Evolutionary conservation across 2,888 invertebrate species (phyloP).

Genomic region (Zootermopsis nevadensis): DNA sequence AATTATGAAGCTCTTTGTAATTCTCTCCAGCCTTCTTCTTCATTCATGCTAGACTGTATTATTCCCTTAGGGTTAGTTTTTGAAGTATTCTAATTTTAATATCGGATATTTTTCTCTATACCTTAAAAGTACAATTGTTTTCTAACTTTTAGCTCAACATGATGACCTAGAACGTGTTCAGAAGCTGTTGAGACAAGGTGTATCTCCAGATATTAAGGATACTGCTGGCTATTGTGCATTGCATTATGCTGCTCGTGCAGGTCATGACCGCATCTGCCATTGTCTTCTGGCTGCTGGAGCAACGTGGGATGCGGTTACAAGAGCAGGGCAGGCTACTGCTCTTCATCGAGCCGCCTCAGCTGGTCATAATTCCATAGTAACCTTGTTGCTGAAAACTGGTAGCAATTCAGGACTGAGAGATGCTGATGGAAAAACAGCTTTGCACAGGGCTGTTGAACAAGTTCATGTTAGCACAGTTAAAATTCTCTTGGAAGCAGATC

Average conservation of each 20-base stretch:
- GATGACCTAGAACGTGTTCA: conserved; percentile 77
- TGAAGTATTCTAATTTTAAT: not conserved
- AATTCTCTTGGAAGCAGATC: conserved; percentile 63
- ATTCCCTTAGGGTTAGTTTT: not conserved
- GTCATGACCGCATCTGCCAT: conserved; percentile 76
- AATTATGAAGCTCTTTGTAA: no score
- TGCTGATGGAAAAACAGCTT: conserved; percentile 81
- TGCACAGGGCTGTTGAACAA: conserved; percentile 79
- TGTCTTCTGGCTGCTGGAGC: conserved; percentile 77
- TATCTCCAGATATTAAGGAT: conserved; percentile 73
- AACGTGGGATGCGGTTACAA: conserved; percentile 78
- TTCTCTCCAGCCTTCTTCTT: no score
- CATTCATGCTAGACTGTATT: not conserved
- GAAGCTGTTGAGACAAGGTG: conserved; percentile 68
- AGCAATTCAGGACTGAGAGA: conserved; percentile 76
- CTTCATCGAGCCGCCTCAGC: conserved; percentile 84
- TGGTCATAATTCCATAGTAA: conserved; percentile 75
- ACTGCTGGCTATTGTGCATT: conserved; percentile 87
- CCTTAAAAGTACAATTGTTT: no score
- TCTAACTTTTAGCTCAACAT: conserved; percentile 63
- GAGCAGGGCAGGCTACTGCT: conserved; percentile 81
- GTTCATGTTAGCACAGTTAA: conserved; percentile 65
- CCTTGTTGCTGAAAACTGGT: conserved; percentile 72
- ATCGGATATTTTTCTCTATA: not conserved
- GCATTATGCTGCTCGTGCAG: conserved; percentile 90